Evolutionary conservation across 2,113 vertebrate species (phyloP).

Genomic region (Syngnathus typhle): DNA sequence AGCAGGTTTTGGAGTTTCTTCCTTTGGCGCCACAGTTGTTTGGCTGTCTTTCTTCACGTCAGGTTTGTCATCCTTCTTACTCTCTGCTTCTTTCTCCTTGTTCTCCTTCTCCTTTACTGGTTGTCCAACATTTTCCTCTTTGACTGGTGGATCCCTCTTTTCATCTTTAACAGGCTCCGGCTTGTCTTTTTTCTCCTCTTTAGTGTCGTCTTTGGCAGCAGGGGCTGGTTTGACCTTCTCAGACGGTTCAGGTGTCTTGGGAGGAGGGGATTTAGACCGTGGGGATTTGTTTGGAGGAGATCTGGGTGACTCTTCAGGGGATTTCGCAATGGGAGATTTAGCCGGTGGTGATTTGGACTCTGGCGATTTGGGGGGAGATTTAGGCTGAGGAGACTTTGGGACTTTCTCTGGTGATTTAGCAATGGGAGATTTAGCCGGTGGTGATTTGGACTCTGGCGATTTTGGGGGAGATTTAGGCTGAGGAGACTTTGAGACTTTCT

Average conservation of each 20-base stretch:
- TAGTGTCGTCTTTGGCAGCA: slow-evolving; percentile 38
- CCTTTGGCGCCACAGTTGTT: slow-evolving; percentile 44
- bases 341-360: slow-evolving; percentile 30
- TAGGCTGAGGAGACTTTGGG: slow-evolving; percentile 47
- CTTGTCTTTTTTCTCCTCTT: slow-evolving; percentile 52
- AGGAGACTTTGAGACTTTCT: slow-evolving; percentile 56
- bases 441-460: slow-evolving; percentile 57
- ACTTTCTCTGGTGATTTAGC: slow-evolving; percentile 47
- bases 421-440: slow-evolving; percentile 41
- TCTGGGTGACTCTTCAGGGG: slow-evolving; percentile 54
- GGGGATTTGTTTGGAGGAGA: slow-evolving; percentile 61
- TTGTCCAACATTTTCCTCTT: slow-evolving; percentile 28
- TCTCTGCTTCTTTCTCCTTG: slow-evolving; percentile 51
- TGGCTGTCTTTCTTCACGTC: slow-evolving; percentile 49
- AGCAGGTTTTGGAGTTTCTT: slow-evolving; percentile 45
- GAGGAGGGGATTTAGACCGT: slow-evolving; percentile 38
- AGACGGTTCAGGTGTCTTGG: slow-evolving; percentile 62
- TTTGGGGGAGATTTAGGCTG: slow-evolving; percentile 40
- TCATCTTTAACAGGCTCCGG: slow-evolving; percentile 38
- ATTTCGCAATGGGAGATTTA: slow-evolving; percentile 38
- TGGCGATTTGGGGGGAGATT: slow-evolving; percentile 46
- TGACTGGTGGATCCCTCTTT: slow-evolving; percentile 44
- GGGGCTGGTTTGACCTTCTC: slow-evolving; percentile 33
- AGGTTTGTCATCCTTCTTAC: slow-evolving; percentile 61
- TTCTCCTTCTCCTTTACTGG: slow-evolving; percentile 34